Conservation (phyloP, 2,113 vertebrate species). For the Rhabdornis inornatus region DNA sequence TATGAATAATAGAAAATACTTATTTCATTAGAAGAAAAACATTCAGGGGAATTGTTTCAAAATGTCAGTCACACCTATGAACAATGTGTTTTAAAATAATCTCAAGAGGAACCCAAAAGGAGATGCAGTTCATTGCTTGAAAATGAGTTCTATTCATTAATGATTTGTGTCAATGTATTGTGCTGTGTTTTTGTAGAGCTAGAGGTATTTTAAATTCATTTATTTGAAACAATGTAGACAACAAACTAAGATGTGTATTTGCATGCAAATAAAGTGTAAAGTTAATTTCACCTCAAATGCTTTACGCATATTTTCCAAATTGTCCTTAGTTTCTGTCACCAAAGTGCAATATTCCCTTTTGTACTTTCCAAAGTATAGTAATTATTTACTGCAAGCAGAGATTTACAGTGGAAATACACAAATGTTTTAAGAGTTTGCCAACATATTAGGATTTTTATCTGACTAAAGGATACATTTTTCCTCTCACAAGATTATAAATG, state of each 20-base stretch:
- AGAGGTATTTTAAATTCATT: not conserved
- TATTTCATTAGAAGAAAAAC: not conserved
- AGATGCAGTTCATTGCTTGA: not conserved
- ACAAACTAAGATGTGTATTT: not conserved
- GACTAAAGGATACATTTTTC: not conserved
- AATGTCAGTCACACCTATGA: not conserved
- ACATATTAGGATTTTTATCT: not conserved
- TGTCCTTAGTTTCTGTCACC: not conserved
- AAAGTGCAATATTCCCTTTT: not conserved
- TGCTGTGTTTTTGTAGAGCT: not conserved
- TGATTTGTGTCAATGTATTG: not conserved
- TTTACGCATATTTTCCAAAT: not conserved
- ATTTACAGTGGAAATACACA: not conserved
- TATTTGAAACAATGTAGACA: not conserved
- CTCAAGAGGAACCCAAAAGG: not conserved
- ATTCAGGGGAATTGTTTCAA: not conserved
- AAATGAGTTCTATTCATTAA: not conserved
- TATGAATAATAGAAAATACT: not conserved
- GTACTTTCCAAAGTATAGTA: not conserved
- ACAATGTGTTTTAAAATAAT: not conserved
- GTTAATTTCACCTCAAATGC: conserved; percentile 1
- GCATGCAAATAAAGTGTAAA: not conserved
- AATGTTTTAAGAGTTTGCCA: conserved; percentile 11
- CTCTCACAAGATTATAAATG: conserved; percentile 19
- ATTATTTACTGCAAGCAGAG: conserved; percentile 1